phyloP scores from a whole-genome alignment of 2,888 invertebrate species.

The Leucophenga maculata region DNA sequence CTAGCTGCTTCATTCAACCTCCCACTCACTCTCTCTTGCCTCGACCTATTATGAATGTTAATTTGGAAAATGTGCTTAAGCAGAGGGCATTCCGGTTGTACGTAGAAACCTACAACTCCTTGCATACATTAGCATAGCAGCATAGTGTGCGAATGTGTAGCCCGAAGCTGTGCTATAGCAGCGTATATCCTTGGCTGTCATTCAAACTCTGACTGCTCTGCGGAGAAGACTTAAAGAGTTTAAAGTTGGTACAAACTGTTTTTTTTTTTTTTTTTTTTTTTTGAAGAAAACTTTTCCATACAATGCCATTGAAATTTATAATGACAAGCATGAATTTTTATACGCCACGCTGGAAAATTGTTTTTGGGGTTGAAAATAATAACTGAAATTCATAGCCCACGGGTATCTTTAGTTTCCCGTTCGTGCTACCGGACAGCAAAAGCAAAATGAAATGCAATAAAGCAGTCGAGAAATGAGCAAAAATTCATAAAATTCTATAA shows the following conservation, averaged over 20 bases:
- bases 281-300: not conserved
- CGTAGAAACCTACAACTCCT: not conserved
- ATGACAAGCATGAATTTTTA: conserved; percentile 61
- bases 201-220: not conserved
- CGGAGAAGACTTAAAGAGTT: conserved; percentile 6
- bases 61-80: conserved; percentile 19
- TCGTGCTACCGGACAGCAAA: conserved; percentile 45
- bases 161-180: not conserved
- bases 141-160: not conserved
- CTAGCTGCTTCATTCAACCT: not conserved
- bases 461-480: conserved; percentile 20
- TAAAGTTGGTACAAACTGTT: not conserved
- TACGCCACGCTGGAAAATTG: conserved; percentile 40
- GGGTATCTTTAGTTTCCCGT: conserved; percentile 38
- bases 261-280: not conserved
- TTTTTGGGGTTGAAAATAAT: conserved; percentile 27
- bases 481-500: conserved; percentile 9
- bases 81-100: not conserved
- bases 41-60: conserved; percentile 19
- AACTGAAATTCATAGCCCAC: not conserved
- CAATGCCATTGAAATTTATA: conserved; percentile 49
- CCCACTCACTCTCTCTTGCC: not conserved
- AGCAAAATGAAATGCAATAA: conserved; percentile 58
- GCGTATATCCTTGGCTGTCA: not conserved
- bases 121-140: conserved; percentile 4